Evolutionary conservation across 2,113 vertebrate genomes (phyloP).

Genomic region (Limanda limanda): DNA sequence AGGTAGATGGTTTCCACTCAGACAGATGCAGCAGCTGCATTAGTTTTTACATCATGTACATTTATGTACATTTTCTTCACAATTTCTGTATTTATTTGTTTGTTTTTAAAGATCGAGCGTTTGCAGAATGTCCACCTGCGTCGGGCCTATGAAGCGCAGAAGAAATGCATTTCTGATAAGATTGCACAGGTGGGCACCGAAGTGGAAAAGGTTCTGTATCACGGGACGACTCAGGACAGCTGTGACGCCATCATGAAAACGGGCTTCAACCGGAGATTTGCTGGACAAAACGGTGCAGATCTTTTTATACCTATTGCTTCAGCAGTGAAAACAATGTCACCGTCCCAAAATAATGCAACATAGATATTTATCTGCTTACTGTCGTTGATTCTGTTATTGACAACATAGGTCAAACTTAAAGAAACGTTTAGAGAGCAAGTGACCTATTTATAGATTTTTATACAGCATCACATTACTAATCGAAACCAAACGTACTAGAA

Average conservation of each 20-base stretch:
- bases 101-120: constrained; percentile 55
- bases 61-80: no score
- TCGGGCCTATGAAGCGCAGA: constrained; percentile 42
- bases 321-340: no score
- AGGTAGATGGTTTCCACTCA: constrained; percentile 37
- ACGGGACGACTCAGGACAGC: constrained; percentile 52
- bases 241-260: constrained; percentile 52
- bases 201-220: constrained; percentile 61
- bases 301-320: neutral
- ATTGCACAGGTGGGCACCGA: constrained; percentile 10
- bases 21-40: no score
- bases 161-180: constrained; percentile 42
- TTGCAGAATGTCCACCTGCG: constrained; percentile 65
- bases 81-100: neutral
- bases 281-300: constrained; percentile 76
- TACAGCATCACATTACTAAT: no score
- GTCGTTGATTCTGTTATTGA: no score
- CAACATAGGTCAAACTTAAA: no score
- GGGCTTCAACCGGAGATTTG: constrained; percentile 71
- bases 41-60: no score
- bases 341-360: no score
- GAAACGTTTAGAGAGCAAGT: no score
- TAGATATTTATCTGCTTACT: no score
- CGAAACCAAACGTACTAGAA: no score
- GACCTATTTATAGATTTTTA: no score